phyloP scores from a whole-genome alignment of 2,113 vertebrate species.

The Ia io region DNA sequence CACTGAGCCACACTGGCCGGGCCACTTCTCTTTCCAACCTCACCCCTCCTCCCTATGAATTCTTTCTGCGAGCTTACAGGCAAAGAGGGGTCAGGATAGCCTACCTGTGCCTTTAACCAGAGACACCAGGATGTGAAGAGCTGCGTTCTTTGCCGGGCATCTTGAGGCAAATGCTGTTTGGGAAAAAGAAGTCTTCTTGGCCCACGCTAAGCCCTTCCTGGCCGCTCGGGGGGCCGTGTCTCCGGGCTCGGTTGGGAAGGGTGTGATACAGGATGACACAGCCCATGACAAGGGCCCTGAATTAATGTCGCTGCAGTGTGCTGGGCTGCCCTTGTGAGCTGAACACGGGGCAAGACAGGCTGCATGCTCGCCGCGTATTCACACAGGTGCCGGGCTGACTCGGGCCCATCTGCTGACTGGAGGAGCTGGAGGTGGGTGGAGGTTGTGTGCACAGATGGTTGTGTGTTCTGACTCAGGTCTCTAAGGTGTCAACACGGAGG shows the following conservation, averaged over 20 bases:
- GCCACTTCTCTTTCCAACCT: not conserved
- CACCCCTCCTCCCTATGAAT: not conserved
- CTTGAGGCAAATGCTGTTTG: constrained; percentile 11
- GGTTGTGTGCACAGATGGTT: constrained; percentile 24
- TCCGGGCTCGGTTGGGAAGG: not conserved
- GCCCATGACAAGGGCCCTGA: not conserved
- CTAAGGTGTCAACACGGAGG: constrained; percentile 33
- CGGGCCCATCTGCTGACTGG: not conserved
- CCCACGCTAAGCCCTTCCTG: not conserved
- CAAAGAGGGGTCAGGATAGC: not conserved
- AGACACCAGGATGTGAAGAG: constrained; percentile 3
- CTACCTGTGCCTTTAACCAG: constrained; percentile 19
- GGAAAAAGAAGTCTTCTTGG: not conserved
- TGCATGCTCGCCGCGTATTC: not conserved
- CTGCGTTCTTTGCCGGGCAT: constrained; percentile 20
- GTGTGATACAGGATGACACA: too few species aligned
- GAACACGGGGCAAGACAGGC: not conserved
- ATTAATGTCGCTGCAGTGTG: rapidly evolving
- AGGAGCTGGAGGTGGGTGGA: constrained; percentile 35
- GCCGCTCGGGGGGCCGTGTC: not conserved
- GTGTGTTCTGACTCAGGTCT: constrained; percentile 42
- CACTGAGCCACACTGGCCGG: not conserved
- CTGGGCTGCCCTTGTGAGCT: not conserved
- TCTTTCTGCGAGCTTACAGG: not conserved
- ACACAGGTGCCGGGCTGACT: constrained; percentile 38